phyloP scores from a whole-genome alignment of 2,888 invertebrate genomes.

The Calliphora vomitoria region DNA sequence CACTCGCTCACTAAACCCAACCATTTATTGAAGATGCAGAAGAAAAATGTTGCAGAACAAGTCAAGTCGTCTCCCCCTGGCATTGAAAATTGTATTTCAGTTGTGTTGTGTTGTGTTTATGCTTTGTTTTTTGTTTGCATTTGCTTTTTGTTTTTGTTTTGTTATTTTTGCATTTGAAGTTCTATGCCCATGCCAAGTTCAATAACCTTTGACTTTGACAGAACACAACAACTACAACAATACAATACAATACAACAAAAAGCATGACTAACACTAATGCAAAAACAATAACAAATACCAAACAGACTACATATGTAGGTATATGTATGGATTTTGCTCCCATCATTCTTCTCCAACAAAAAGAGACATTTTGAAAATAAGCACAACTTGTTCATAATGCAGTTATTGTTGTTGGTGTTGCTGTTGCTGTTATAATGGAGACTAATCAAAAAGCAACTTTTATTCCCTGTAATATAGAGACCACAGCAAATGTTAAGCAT shows the following conservation, averaged over 20 bases:
- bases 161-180: constrained; percentile 77
- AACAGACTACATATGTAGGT: constrained; percentile 40
- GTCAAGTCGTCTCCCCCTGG: constrained; percentile 77
- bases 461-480: constrained; percentile 32
- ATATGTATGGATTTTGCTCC: constrained; percentile 52
- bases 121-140: constrained; percentile 28
- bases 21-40: constrained; percentile 28
- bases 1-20: background rate
- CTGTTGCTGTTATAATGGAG: background rate
- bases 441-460: constrained; percentile 37
- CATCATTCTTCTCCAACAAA: constrained; percentile 46
- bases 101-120: constrained; percentile 62
- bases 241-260: background rate
- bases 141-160: constrained; percentile 49
- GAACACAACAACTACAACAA: constrained; percentile 35
- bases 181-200: constrained; percentile 78
- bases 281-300: constrained; percentile 41
- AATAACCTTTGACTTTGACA: constrained; percentile 81
- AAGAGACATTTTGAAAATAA: constrained; percentile 47
- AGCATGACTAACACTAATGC: constrained; percentile 60
- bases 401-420: background rate
- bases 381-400: constrained; percentile 32
- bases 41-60: constrained; percentile 69
- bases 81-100: constrained; percentile 79
- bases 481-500: constrained; percentile 42